Evolutionary conservation across 2,888 invertebrate species (phyloP), one percentile per base, ranked within the genome.

Genomic region (Cataglyphis livida): DNA sequence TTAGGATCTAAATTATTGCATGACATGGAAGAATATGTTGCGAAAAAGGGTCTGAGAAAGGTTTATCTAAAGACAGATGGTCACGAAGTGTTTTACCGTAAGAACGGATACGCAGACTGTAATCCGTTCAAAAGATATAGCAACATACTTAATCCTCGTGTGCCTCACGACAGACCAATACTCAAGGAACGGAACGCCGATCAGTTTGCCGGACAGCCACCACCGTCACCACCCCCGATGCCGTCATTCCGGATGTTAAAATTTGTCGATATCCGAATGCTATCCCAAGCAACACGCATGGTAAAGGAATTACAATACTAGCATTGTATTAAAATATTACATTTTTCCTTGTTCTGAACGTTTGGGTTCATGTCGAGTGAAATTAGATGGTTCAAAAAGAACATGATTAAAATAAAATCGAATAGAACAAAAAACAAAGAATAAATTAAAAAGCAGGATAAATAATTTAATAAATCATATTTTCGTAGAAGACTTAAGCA

Each of bases 1-100:
- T 95, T 97, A 87, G 98, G 98, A 28, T 97, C 97, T 90, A 95
- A 96, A 91, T 95, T 98, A 57, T 97, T 98, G 97, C 95, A 95
- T 83, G 96, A 96, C 92, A 96, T 96, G 9, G 98, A 98, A 95
- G 96, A 97, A 86, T 97, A 97, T 93, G 96, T 95, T 87, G 95
- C 95, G 83, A 95, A 95, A 85, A 95, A 97, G 86, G 95, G 96
- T 84, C 95, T 97, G 86, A 95, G 96, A 91, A 96, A 95, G 92
- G 95, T 97, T 86, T 97, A 97, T 94, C 94, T 97, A 86, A 96
- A 96, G 54, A 97, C 97, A 38, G 96, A 96, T 92, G 97, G 97
- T 38, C 97, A 97, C 93, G 97, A 97, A 92, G 95, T 95, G 61
- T 97, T 98, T 94, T 98, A 98, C 93, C 94, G 95, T 74, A 97